Base-by-base conservation (phyloP, 2,888 invertebrate genomes). In the Luperina testacea region DNA sequence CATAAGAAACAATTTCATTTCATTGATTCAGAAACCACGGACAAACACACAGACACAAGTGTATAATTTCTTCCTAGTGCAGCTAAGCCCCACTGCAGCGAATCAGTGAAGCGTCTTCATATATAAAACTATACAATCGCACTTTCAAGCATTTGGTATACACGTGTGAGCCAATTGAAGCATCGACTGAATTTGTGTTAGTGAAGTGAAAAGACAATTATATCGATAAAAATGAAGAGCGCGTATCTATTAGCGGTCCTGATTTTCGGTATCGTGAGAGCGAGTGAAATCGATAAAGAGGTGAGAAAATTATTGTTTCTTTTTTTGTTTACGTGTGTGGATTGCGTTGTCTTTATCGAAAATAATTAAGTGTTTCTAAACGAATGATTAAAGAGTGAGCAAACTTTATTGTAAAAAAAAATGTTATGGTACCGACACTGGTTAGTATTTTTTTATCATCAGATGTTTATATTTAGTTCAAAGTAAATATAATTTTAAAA, bases 261-360 rank as follows among this genome's bases (percentile, higher is more conserved):
- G 88, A 91, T 96, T 82, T 92, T 96, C 87, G 96, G 96, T 82
- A 94, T 96, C 91, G 96, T 92, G 84, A 91, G 90, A 85, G 92
- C 95, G 75, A 94, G 92, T 93, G 95, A 95, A 90, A 92, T 95
- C 88, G 93, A 95, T 80, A 95, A 95, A 92, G 96, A 94, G 93
- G 96, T 96, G 83, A 91, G 90, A 74, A 17, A 24, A 15, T 38
- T 51, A 9, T 57, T 53, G 13, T 38, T 27, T 77, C 13, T 59
- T 51, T 17, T 32, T 38, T 24, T 7, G 45, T n/a, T 2, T 45
- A 24, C 57, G 38, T 32, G 15, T 65, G 24, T 53, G 71, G 24
- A 24, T 53, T 63, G 45, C 13, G 1, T 53, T 7, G 3, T 0
- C 32, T 13, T 42, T 61, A 38, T 45, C 5, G 32, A 68, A 48